Conservation (phyloP, 2,888 invertebrate species). For the Harmothoe impar region DNA sequence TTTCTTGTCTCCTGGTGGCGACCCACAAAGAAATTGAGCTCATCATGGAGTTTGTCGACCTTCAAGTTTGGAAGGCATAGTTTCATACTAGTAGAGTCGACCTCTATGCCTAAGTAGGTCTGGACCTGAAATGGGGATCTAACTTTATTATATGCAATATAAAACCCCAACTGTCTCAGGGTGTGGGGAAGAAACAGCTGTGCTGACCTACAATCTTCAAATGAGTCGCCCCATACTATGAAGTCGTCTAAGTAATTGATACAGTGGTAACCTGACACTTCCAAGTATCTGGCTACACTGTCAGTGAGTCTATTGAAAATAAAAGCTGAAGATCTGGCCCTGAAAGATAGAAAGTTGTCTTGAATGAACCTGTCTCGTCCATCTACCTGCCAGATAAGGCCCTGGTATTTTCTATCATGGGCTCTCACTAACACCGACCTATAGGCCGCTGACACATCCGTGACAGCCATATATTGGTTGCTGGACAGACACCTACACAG, state of each 20-base stretch:
- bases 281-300: not conserved
- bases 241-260: constrained; percentile 12
- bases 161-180: not conserved
- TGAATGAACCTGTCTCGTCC: not conserved
- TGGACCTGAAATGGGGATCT: not conserved
- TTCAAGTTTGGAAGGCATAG: not conserved
- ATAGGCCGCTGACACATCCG: not conserved
- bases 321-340: not conserved
- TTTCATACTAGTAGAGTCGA: not conserved
- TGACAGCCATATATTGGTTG: not conserved
- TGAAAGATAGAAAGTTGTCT: not conserved
- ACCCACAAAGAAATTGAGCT: too few species aligned
- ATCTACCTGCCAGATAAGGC: not conserved
- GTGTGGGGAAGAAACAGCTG: not conserved
- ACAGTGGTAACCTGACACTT: not conserved
- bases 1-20: not conserved
- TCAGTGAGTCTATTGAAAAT: not conserved
- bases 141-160: not conserved
- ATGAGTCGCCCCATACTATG: not conserved
- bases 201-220: not conserved
- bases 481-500: not conserved
- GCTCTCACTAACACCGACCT: not conserved
- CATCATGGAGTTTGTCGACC: too few species aligned
- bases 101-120: not conserved
- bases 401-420: not conserved